Evolutionary conservation across 2,797 vertebrate genomes (phyloP), one percentile per base, ranked within the genome.

Genomic region (Cyclopterus lumpus): DNA sequence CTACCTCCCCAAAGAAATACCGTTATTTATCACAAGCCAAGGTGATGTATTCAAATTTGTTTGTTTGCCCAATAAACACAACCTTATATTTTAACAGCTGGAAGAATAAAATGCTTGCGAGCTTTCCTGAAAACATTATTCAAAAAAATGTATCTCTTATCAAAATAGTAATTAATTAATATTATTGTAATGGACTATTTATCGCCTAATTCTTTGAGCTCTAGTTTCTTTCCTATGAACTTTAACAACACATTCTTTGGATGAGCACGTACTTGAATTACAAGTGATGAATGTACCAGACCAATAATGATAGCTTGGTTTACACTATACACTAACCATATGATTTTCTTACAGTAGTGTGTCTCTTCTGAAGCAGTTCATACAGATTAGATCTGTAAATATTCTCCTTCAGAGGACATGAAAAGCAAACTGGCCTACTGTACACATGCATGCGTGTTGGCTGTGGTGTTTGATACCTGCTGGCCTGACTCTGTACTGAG

Each of bases 391-490:
- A 57, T 49, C 24, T 69, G 24, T 60, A 11, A 44, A 34, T 48
- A 40, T 28, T 22, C 44, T 9, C 12, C 42, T 62, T 64, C 38
- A 18, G 28, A 46, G 53, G 60, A 49, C 36, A 22, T 24, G 18
- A 44, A 51, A 68, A 48, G 36, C 32, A 49, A 58, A 46, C 59
- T 64, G 67, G 26, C 18, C 65, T 61, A 5, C 12, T 9, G 3
- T 8, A 8, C 3, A n/a, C 15, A 9, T 14, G 57, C 66, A 57
- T 82, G 58, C 12, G 9, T 53, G 68, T 57, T 79, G 80, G 67
- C 71, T 3, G 44, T 75, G 79, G 71, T 40, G 67, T 91, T 90
- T 91, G 88, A 90, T 93, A 89, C 82, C 76, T 90, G 86, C 83
- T 92, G 85, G 86, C 89, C 89, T 93, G 91, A 91, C 90, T 80